Percentiles rank a stretch among this genome's conserved stretches.
These are phyloP conservation scores for Gandaritis pyraliata DNA, from an alignment of 2,888 invertebrate genomes.

Conservation along the genomic window DNA sequence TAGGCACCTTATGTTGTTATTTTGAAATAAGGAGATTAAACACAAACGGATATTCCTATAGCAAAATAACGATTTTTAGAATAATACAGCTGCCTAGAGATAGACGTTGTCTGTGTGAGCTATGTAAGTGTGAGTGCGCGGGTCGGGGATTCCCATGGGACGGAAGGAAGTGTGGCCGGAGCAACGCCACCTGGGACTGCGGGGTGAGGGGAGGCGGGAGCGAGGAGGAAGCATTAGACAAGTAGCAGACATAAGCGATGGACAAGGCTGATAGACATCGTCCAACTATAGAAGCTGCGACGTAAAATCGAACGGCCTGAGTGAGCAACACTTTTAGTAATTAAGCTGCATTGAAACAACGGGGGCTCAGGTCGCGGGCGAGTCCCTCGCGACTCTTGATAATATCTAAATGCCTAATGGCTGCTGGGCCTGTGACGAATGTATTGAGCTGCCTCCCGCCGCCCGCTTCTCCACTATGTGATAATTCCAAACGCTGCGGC, in stretches of 20 bases:
- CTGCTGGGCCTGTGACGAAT: conserved; percentile 85
- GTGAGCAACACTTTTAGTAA: conserved; percentile 81
- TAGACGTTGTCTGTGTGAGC: conserved; percentile 45
- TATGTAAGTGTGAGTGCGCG: conserved; percentile 61
- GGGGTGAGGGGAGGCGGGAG: conserved; percentile 38
- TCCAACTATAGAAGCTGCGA: conserved; percentile 32
- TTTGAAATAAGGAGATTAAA: conserved; percentile 2
- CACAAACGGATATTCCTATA: conserved; percentile 26
- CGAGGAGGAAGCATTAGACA: conserved; percentile 50
- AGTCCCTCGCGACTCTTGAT: conserved; percentile 78
- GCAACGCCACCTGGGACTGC: conserved; percentile 77
- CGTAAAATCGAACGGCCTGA: conserved; percentile 57
- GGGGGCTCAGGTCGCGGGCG: conserved; percentile 76
- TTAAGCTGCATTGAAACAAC: conserved; percentile 76
- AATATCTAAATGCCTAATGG: conserved; percentile 86
- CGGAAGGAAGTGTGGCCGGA: conserved; percentile 79
- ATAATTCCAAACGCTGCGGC: conserved; percentile 85
- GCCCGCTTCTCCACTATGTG: conserved; percentile 81
- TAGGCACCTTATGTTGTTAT: too few relatives aligned
- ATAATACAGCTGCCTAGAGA: conserved; percentile 40
- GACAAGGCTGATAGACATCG: conserved; percentile 49
- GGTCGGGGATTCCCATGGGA: conserved; percentile 73
- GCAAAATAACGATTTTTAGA: conserved; percentile 39
- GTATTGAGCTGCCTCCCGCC: conserved; percentile 70
- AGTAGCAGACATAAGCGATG: conserved; percentile 62